A percentile compares a stretch with the other conserved stretches of the same genome.
Conservation (phyloP, 2,888 invertebrate genomes). For the Tanytarsus gracilentus region DNA sequence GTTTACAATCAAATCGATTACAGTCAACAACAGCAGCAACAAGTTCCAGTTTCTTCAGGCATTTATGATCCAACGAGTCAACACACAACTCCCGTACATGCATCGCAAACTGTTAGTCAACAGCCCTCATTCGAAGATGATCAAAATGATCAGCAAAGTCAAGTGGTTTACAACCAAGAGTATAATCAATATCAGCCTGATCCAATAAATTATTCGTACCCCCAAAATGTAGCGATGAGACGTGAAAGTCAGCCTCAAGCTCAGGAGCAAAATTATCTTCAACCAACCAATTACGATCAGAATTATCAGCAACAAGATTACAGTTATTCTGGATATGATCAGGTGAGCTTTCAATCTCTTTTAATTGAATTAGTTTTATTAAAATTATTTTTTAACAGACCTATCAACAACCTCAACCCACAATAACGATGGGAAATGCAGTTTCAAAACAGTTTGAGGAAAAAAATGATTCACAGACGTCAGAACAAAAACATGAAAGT, state of each 20-base stretch:
- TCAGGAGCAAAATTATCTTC: constrained; percentile 29
- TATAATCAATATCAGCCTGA: not conserved
- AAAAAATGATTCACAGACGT: not conserved
- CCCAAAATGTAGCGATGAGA: too few species aligned
- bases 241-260: too few species aligned
- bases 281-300: not conserved
- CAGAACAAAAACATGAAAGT: not conserved
- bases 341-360: not conserved
- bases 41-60: too few species aligned
- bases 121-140: constrained; percentile 24
- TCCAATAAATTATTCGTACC: not conserved
- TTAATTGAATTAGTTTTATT: not conserved
- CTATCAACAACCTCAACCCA: constrained; percentile 40
- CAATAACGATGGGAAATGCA: constrained; percentile 51
- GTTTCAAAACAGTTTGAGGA: constrained; percentile 36
- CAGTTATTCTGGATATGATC: constrained; percentile 8
- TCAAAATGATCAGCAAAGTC: constrained; percentile 30
- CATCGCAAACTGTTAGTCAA: constrained; percentile 25
- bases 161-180: too few species aligned
- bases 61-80: constrained; percentile 26
- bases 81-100: constrained; percentile 30
- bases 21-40: not conserved
- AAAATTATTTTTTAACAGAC: too few species aligned
- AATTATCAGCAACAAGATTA: constrained; percentile 28
- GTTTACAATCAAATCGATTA: not conserved